Conservation (phyloP, 2,888 invertebrate species). For the Cynaeus angustus region DNA sequence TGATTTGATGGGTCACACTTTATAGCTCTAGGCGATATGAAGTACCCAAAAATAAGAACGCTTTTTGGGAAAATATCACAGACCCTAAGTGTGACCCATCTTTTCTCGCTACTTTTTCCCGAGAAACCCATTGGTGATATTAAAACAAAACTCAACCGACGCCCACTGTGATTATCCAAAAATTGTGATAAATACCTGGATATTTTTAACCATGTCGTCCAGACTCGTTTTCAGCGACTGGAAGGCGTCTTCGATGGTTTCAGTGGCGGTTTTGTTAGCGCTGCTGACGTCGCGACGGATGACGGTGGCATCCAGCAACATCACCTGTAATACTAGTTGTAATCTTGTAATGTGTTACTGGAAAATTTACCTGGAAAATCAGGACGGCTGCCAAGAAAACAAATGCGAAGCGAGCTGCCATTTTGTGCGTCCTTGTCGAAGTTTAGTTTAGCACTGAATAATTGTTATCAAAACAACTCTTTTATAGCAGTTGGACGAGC, state of each 20-base stretch:
- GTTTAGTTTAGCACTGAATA: conserved; percentile 38
- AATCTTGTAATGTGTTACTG: not conserved
- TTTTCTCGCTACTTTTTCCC: conserved; percentile 1
- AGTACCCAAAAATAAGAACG: not conserved
- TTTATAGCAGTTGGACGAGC: conserved; percentile 23
- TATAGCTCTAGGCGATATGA: not conserved
- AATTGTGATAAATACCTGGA: conserved; percentile 54
- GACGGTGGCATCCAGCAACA: conserved; percentile 30
- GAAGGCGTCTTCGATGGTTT: conserved; percentile 60
- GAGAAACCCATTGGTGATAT: not conserved
- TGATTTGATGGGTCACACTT: conserved; percentile 31
- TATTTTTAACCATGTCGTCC: conserved; percentile 58
- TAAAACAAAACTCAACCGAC: not conserved
- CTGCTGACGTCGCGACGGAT: conserved; percentile 38
- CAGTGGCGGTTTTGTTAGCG: conserved; percentile 45
- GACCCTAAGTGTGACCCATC: conserved; percentile 7
- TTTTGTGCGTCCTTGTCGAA: conserved; percentile 46
- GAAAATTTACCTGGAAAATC: conserved; percentile 56
- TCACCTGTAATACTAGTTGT: conserved; percentile 8
- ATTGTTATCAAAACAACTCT: conserved; percentile 29
- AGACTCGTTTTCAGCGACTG: conserved; percentile 57
- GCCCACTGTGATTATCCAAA: too few relatives aligned
- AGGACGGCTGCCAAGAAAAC: conserved; percentile 53
- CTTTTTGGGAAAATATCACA: conserved; percentile 8
- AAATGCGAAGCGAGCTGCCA: conserved; percentile 58